These are phyloP conservation scores for Triplophysa rosa DNA, from an alignment of 2,113 vertebrate genomes.

Conservation along the genomic window DNA sequence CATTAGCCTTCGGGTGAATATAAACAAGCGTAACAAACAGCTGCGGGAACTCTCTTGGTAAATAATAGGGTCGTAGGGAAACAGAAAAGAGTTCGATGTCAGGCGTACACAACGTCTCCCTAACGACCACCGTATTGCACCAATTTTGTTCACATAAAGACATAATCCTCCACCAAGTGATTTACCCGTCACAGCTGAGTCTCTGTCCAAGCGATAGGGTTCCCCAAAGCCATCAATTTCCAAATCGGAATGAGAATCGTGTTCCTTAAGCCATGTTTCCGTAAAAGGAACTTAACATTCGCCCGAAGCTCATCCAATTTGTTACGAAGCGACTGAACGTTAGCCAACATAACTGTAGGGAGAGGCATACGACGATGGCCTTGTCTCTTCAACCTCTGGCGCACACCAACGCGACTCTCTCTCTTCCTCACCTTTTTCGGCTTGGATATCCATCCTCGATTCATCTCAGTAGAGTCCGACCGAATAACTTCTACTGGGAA, in stretches of 20 bases:
- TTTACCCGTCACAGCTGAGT: neutral
- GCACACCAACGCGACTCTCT: too few relatives aligned
- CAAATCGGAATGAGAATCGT: neutral
- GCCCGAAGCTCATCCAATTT: too few relatives aligned
- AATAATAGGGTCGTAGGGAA: neutral
- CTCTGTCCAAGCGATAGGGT: neutral
- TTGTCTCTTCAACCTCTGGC: too few relatives aligned
- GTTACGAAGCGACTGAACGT: too few relatives aligned
- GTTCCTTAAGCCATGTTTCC: neutral
- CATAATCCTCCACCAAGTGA: too few relatives aligned
- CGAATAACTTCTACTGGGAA: neutral
- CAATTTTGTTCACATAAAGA: neutral
- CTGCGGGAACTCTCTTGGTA: neutral
- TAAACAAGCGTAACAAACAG: neutral
- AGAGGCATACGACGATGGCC: too few relatives aligned
- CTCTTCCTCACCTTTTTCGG: too few relatives aligned
- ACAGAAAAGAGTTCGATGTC: neutral
- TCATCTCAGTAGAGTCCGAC: neutral
- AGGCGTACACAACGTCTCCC: neutral
- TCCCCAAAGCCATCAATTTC: neutral
- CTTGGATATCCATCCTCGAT: neutral
- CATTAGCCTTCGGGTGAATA: neutral
- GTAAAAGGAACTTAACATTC: neutral
- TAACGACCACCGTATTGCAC: neutral
- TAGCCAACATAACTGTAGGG: too few relatives aligned